A percentile compares a stretch with the other conserved stretches of the same genome.
phyloP scores from a whole-genome alignment of 2,113 vertebrate genomes.

The Morone saxatilis region DNA sequence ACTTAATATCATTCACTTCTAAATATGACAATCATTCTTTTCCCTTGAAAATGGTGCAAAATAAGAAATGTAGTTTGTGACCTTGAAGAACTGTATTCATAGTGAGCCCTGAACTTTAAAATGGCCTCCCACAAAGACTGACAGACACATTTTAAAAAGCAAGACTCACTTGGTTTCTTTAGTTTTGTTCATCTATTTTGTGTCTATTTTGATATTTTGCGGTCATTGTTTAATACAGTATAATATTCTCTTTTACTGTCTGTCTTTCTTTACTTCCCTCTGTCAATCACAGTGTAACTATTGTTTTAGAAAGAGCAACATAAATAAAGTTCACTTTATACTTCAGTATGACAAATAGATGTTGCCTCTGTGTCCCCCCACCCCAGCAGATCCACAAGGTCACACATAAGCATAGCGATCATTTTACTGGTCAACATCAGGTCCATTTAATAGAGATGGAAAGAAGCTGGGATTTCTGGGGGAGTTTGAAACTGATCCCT shows the following conservation, averaged over 20 bases:
- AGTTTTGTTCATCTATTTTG: not conserved
- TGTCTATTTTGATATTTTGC: not conserved
- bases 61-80: not conserved
- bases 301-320: no score
- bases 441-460: conserved; percentile 56
- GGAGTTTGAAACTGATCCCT: conserved; percentile 72
- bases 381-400: conserved; percentile 26
- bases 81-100: not conserved
- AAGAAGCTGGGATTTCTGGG: conserved; percentile 67
- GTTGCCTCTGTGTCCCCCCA: not conserved
- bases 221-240: not conserved
- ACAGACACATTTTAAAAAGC: not conserved
- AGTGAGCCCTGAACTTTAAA: not conserved
- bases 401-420: conserved; percentile 53
- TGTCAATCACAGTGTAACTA: no score
- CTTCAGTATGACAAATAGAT: not conserved
- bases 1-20: no score
- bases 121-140: not conserved
- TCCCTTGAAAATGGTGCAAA: not conserved
- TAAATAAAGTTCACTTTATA: not conserved
- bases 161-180: not conserved
- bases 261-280: not conserved
- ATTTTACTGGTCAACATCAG: conserved; percentile 68
- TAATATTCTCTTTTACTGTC: not conserved
- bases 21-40: no score